Percentiles rank a stretch among this genome's conserved stretches.
Conservation (phyloP, 92 coral and sea anemone species). For the Virgularia gustaviana region DNA sequence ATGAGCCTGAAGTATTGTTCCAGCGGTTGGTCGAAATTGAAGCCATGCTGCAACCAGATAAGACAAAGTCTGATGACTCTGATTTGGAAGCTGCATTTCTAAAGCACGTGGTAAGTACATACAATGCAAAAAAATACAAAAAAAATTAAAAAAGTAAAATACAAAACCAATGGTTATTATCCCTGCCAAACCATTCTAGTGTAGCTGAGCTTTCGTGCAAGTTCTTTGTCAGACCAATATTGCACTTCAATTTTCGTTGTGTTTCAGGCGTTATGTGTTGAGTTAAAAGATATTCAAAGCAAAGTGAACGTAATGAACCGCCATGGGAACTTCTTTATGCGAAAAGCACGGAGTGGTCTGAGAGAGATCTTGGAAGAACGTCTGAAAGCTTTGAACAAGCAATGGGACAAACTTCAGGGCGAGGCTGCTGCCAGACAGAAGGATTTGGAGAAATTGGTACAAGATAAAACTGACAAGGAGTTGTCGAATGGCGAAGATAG, state of each 20-base stretch:
- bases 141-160: too few relatives aligned
- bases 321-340: conserved; percentile 59
- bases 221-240: too few relatives aligned
- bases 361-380: conserved; percentile 86
- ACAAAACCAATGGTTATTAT: too few relatives aligned
- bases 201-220: too few relatives aligned
- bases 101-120: conserved; percentile 80
- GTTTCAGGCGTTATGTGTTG: conserved; percentile 76
- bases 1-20: conserved; percentile 76
- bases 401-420: conserved; percentile 79
- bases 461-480: conserved; percentile 34
- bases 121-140: not conserved
- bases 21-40: conserved; percentile 84
- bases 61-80: conserved; percentile 55
- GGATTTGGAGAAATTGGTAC: conserved; percentile 71
- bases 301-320: conserved; percentile 83
- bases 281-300: conserved; percentile 86
- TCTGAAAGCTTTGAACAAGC: conserved; percentile 72
- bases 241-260: not conserved
- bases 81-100: conserved; percentile 79
- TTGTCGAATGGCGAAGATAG: conserved; percentile 25
- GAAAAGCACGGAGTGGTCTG: conserved; percentile 72
- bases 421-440: conserved; percentile 75
- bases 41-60: conserved; percentile 68
- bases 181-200: too few relatives aligned